Conservation (phyloP, 1,140 invertebrate genomes). For the Steinernema khuongi region DNA sequence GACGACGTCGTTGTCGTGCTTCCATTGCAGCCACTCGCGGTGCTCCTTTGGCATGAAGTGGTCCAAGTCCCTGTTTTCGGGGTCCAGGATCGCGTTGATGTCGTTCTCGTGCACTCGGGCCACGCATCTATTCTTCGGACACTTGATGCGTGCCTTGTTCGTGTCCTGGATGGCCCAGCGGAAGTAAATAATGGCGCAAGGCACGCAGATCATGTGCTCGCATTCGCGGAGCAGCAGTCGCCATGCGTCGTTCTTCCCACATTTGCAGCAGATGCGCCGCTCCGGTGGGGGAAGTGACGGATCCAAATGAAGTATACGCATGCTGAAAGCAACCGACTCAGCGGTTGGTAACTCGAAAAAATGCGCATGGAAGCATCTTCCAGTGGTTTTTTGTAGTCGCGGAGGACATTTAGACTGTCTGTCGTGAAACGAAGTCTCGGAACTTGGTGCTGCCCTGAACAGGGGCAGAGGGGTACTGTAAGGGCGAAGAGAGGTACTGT, state of each 20-base stretch:
- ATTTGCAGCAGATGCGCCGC: not conserved
- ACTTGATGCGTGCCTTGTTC: slow-evolving; percentile 19
- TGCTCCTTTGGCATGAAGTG: not conserved
- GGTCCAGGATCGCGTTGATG: slow-evolving; percentile 13
- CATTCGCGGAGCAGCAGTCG: slow-evolving; percentile 6
- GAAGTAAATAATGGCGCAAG: not conserved
- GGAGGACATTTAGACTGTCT: no score
- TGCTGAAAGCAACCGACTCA: no score
- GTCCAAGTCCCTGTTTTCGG: not conserved
- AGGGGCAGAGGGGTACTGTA: no score
- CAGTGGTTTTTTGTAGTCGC: no score
- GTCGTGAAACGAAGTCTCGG: no score
- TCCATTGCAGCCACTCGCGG: slow-evolving; percentile 3
- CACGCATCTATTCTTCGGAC: not conserved
- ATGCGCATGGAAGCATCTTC: no score
- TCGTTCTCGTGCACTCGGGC: slow-evolving; percentile 14
- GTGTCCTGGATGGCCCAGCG: not conserved
- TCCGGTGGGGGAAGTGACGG: no score
- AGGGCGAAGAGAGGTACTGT: no score
- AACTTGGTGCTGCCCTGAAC: no score
- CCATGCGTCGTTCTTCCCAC: slow-evolving; percentile 16
- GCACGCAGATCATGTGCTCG: slow-evolving; percentile 1
- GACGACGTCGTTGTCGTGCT: slow-evolving; percentile 9
- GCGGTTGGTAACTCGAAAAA: no score
- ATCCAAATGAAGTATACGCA: no score